Evolutionary conservation across 2,888 invertebrate genomes (phyloP), one percentile per base, ranked within the genome.

Genomic region (Leptura quadrifasciata): DNA sequence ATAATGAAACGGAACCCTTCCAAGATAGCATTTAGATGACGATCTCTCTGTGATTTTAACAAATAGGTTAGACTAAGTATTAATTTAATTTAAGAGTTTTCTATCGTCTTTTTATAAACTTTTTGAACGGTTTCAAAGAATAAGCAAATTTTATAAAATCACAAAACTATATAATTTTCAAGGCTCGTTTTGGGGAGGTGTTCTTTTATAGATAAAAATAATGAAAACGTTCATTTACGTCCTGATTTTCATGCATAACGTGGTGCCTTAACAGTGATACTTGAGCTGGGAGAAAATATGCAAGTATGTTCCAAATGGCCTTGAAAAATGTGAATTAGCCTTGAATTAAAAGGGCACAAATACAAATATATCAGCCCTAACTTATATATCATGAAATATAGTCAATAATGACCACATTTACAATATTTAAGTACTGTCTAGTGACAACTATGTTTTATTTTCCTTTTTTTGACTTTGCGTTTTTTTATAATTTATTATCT

Each of bases 1-100:
- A 63, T 63, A 20, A 12, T 39, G 39, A 63, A 63, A 63, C 18
- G n/a, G 58, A 21, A 58, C 58, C 31, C 69, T 69, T 69, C 69
- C 55, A 39, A 54, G 39, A 39, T 58, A 58, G 58, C 39, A 39
- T 63, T 39, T 39, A 35, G 63, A 63, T 35, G 69, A 35, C 75
- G 60, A 76, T 71, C 68, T 70, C 77, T 74, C 80, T 80, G 80
- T 80, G 80, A 80, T 80, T 78, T 76, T 75, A 80, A 80, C 72
- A 72, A 18, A 58, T 69, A 77, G 77, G 79, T 76, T 80, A 79
- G 79, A 74, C 47, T 79, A 79, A 77, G 79, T 76, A 76, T 58
- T 58, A 55, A 15, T 17, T 61, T 35, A 39, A 35, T 39, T 63
- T 47, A 47, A n/a, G 15, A 47, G 3, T 47, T n/a, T 47, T 47